phyloP scores from a whole-genome alignment of 2,888 invertebrate species.

The Zeuzera pyrina region DNA sequence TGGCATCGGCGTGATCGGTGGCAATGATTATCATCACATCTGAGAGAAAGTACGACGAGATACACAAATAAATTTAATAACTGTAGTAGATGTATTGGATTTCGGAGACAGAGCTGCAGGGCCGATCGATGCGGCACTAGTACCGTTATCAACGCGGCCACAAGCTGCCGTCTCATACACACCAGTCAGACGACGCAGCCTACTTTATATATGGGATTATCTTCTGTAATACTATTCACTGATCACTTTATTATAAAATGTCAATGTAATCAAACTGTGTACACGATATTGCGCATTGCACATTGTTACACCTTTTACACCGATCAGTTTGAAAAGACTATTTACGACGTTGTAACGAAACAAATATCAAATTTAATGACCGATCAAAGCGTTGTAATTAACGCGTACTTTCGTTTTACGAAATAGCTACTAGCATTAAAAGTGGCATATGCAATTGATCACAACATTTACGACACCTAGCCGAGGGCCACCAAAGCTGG shows the following conservation, averaged over 20 bases:
- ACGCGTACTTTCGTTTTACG: slow-evolving; percentile 6
- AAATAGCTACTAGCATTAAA: slow-evolving; percentile 6
- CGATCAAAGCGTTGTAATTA: neutral
- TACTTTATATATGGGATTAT: slow-evolving; percentile 48
- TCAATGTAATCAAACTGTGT: too few species aligned
- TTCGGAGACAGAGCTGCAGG: slow-evolving; percentile 56
- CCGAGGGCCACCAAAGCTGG: slow-evolving; percentile 15
- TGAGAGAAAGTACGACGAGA: slow-evolving; percentile 56
- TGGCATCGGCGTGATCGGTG: slow-evolving; percentile 50
- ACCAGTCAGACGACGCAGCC: slow-evolving; percentile 42
- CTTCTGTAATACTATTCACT: slow-evolving; percentile 35
- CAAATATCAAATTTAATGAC: neutral
- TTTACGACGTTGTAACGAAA: too few species aligned
- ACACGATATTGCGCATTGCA: too few species aligned
- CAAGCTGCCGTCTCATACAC: slow-evolving; percentile 23
- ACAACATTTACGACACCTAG: slow-evolving; percentile 10
- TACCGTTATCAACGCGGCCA: slow-evolving; percentile 44
- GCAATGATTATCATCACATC: slow-evolving; percentile 45
- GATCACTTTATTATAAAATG: too few species aligned
- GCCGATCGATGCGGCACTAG: slow-evolving; percentile 38
- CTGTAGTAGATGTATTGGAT: slow-evolving; percentile 65
- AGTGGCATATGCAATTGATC: slow-evolving; percentile 17
- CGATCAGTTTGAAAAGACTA: too few species aligned
- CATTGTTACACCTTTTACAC: too few species aligned
- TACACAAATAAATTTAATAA: slow-evolving; percentile 62